Percentiles rank a stretch among this genome's conserved stretches.
These are phyloP conservation scores for Onychostoma macrolepis DNA, from an alignment of 2,113 vertebrate species.

Conservation along the genomic window DNA sequence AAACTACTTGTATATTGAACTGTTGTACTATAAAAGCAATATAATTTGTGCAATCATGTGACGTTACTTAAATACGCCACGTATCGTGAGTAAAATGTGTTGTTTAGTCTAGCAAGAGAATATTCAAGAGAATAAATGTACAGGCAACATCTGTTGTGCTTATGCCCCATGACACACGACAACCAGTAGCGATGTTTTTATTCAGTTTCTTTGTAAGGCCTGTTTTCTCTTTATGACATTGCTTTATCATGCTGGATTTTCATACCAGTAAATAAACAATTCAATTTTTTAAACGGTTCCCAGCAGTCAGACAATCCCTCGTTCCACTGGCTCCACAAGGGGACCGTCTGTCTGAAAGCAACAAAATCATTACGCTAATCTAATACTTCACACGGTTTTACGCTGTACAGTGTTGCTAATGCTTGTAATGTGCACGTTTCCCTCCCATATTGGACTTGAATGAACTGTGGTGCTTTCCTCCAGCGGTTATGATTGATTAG, in stretches of 20 bases:
- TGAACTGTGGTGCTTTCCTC: conserved; percentile 11
- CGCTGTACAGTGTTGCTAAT: conserved; percentile 20
- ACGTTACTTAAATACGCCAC: not conserved
- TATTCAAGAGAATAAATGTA: not conserved
- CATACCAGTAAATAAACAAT: conserved; percentile 9
- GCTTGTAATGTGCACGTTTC: conserved; percentile 25
- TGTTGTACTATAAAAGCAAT: not conserved
- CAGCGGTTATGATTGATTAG: conserved; percentile 43
- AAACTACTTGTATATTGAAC: not conserved
- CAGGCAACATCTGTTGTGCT: not conserved
- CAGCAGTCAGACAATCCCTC: conserved; percentile 18
- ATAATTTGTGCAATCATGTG: not conserved
- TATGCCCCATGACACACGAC: not conserved
- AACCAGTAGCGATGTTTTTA: conserved; percentile 1
- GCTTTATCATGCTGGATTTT: conserved; percentile 25
- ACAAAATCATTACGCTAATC: conserved; percentile 41
- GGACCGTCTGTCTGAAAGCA: conserved; percentile 35
- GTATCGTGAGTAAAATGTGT: not conserved
- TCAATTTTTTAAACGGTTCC: conserved; percentile 24
- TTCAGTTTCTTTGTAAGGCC: not conserved
- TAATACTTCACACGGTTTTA: conserved; percentile 32
- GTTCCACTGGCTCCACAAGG: conserved; percentile 22
- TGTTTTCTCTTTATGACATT: not conserved
- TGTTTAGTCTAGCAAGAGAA: not conserved
- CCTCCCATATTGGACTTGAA: conserved; percentile 26